Conservation (phyloP, 2,888 invertebrate genomes). For the Torymus texanus region DNA sequence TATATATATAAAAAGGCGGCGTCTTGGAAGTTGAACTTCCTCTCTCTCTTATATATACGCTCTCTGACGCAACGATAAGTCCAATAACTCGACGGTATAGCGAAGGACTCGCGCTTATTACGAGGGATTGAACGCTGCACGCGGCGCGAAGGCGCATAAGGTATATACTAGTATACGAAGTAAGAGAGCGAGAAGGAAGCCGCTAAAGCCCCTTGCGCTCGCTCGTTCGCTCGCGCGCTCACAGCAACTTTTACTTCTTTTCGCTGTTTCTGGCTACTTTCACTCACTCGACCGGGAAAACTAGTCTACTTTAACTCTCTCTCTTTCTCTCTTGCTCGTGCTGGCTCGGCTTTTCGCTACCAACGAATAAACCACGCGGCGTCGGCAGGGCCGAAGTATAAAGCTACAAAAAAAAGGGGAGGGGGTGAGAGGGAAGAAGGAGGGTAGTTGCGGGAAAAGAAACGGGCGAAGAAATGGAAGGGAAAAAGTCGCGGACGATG, state of each 20-base stretch:
- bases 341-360: slow-evolving; percentile 8
- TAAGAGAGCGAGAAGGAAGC: too few species aligned
- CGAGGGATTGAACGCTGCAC: not conserved
- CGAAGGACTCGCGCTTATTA: not conserved
- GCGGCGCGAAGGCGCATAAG: not conserved
- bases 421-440: not conserved
- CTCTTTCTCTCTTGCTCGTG: not conserved
- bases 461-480: not conserved
- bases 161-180: not conserved
- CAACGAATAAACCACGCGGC: not conserved
- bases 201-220: too few species aligned
- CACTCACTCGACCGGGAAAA: slow-evolving; percentile 37
- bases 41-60: not conserved
- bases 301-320: slow-evolving; percentile 32
- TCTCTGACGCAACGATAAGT: slow-evolving; percentile 28
- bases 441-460: not conserved
- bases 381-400: not conserved
- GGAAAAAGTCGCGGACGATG: not conserved
- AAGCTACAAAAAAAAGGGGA: not conserved
- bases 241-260: slow-evolving; percentile 42
- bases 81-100: slow-evolving; percentile 14
- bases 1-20: not conserved
- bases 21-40: slow-evolving; percentile 15
- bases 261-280: slow-evolving; percentile 39
- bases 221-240: too few species aligned